Conservation (phyloP, 2,888 invertebrate species). For the Girardia tigrina region DNA sequence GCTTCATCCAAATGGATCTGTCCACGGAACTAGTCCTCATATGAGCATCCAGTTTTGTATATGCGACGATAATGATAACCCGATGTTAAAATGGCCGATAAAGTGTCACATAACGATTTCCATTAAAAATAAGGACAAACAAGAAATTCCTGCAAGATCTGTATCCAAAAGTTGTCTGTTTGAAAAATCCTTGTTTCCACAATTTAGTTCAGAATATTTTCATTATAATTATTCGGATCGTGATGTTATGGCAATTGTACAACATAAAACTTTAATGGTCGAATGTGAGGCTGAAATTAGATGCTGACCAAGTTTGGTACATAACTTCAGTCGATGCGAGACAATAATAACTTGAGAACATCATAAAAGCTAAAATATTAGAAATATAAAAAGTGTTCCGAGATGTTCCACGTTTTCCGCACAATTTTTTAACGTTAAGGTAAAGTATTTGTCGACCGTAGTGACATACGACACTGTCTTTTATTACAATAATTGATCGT, state of each 20-base stretch:
- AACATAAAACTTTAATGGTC: not conserved
- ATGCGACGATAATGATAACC: constrained; percentile 10
- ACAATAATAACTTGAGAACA: too few species aligned
- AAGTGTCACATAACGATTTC: not conserved
- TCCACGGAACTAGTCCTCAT: not conserved
- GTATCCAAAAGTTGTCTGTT: not conserved
- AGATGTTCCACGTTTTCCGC: too few species aligned
- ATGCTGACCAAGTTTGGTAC: too few species aligned
- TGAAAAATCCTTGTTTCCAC: constrained; percentile 3
- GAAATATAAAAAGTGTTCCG: too few species aligned
- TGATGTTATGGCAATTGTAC: not conserved
- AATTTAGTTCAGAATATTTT: constrained; percentile 6
- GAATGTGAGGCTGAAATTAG: constrained; percentile 14
- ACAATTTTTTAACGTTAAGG: too few species aligned
- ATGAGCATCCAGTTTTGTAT: not conserved
- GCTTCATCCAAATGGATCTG: constrained; percentile 9
- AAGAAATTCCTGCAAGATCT: not conserved
- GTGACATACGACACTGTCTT: too few species aligned
- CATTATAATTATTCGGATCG: not conserved
- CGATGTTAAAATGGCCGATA: not conserved
- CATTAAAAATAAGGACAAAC: not conserved
- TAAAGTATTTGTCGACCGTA: too few species aligned
- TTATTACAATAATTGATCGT: too few species aligned
- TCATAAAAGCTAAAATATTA: too few species aligned
- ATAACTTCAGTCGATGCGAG: too few species aligned